Base-by-base conservation (phyloP, 2,113 vertebrate genomes). In the Thunnus thynnus region DNA sequence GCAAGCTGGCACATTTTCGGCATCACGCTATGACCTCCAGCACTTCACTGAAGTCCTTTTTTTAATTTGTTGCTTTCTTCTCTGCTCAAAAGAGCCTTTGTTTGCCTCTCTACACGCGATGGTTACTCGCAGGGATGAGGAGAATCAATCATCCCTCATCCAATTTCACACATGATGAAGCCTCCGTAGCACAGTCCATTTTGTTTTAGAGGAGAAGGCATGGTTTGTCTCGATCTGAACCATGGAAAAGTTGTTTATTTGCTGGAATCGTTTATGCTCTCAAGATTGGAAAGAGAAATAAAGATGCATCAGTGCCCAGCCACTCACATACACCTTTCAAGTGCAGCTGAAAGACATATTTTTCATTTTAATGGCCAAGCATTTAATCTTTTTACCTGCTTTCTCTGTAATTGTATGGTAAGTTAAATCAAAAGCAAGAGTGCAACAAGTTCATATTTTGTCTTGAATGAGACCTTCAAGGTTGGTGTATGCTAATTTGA, bases 141-240 rank as follows among this genome's bases (percentile, higher is more conserved):
- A 82, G 75, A 30, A 86, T 90, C 69, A 74, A 48, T 89, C 64
- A 79, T 20, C 78, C 60, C 44, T 62, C 46, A 61, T 88, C 70
- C 69, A 84, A 69, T 90, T 91, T 89, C 82, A 86, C 86, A 85
- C 85, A 82, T 76, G 83, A 82, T 46, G 18, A 86, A 68, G 22
- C 57, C 18, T 70, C 36, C 9, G 17, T 22, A 10, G 63, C 30
- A 3, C 16, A 0, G 50, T 52, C 0, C 25, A 64, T 85, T 87
- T 82, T 64, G 68, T 64, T 76, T 76, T 46, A 47, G 54, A 55
- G 51, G 77, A 69, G 51, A 79, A 47, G 51, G 64, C 13, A 7
- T 64, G 17, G 9, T 27, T 52, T 64, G 18, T 73, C 20, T 71
- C 1, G 0, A 8, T 41, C 47, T 72, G 3, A 18, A 58, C 62